A percentile compares a stretch with the other conserved stretches of the same genome.
These are phyloP conservation scores for Phymanthus crucifer DNA, from an alignment of 92 coral and sea anemone species.

Conservation along the genomic window DNA sequence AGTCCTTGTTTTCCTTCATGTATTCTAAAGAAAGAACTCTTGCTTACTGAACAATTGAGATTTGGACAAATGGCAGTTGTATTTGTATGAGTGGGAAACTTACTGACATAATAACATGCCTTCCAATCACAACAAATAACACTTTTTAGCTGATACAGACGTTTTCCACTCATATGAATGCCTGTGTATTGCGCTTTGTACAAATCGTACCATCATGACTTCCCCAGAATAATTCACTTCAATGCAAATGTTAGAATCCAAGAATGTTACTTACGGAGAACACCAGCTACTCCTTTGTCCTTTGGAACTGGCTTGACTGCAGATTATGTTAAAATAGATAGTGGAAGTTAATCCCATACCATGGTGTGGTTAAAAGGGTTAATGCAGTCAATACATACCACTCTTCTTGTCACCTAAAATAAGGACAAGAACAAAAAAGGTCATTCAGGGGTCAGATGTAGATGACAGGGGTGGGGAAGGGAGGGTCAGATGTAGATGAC, in stretches of 20 bases:
- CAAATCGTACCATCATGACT: not conserved
- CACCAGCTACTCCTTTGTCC: constrained; percentile 91
- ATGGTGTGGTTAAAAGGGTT: not conserved
- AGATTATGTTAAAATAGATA: constrained; percentile 12
- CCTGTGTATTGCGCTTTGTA: no score
- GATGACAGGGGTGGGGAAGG: no score
- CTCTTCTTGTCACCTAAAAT: constrained; percentile 38
- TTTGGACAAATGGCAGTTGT: no score
- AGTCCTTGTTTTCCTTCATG: constrained; percentile 90
- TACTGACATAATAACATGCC: no score
- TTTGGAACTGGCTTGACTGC: constrained; percentile 90
- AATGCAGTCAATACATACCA: constrained; percentile 24
- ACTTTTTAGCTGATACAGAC: no score
- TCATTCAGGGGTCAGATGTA: no score
- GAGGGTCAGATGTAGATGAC: no score
- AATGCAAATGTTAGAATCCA: not conserved
- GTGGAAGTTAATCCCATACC: not conserved
- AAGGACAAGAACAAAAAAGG: constrained; percentile 9
- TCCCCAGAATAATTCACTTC: not conserved
- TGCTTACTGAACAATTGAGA: not conserved
- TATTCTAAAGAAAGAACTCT: constrained; percentile 46
- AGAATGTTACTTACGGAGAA: constrained; percentile 65
- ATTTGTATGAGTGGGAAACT: no score
- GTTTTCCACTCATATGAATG: no score
- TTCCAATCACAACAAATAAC: no score